phyloP scores from a whole-genome alignment of 1,140 invertebrate genomes.

The Drosophila melanica region DNA sequence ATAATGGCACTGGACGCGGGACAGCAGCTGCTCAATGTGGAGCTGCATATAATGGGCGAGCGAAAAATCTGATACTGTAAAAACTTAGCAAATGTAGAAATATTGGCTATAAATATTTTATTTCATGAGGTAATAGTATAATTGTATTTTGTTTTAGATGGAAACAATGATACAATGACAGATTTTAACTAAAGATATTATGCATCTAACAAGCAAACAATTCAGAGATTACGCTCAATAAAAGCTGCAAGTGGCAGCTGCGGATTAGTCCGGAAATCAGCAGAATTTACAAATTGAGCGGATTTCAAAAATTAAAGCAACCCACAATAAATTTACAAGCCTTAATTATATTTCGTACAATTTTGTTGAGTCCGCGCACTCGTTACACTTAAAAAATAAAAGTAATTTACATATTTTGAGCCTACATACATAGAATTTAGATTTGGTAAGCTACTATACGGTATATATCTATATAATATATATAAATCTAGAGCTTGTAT shows the following conservation, averaged over 20 bases:
- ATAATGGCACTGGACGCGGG: constrained; percentile 23
- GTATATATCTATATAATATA: constrained; percentile 15
- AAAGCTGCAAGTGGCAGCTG: neutral
- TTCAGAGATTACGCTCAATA: constrained; percentile 40
- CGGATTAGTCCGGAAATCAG: constrained; percentile 1
- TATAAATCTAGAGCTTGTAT: constrained; percentile 41
- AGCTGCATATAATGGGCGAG: constrained; percentile 49
- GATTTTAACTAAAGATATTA: constrained; percentile 46
- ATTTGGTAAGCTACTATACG: constrained; percentile 28
- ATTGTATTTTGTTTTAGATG: constrained; percentile 6
- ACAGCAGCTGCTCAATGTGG: constrained; percentile 47
- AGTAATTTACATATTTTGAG: constrained; percentile 69
- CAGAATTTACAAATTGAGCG: constrained; percentile 12
- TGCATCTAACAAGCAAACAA: constrained; percentile 29
- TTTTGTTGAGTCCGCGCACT: constrained; percentile 25
- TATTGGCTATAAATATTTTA: constrained; percentile 36
- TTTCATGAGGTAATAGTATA: constrained; percentile 39
- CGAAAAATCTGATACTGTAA: constrained; percentile 17
- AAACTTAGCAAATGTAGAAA: neutral
- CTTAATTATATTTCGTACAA: constrained; percentile 46
- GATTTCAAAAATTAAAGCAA: neutral
- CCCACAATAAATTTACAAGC: constrained; percentile 8
- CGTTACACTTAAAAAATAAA: constrained; percentile 47
- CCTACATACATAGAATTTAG: constrained; percentile 70
- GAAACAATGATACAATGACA: constrained; percentile 16